Evolutionary conservation across 2,888 invertebrate genomes (phyloP).

Genomic region (Drosophila cognata): DNA sequence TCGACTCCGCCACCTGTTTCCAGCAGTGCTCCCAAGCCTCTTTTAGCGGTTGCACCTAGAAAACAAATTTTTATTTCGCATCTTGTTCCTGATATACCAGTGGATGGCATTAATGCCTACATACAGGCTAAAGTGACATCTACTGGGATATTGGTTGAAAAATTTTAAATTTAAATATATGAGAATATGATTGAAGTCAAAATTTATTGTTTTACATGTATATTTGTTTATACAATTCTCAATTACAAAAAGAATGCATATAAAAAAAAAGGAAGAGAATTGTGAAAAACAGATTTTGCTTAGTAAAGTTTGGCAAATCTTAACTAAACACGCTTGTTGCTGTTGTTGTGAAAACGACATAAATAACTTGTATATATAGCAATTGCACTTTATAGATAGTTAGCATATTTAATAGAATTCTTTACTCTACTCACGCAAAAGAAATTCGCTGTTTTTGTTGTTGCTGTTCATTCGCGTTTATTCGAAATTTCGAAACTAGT

Average conservation of each 20-base stretch:
- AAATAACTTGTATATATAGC: neutral
- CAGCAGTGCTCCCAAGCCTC: too few relatives aligned
- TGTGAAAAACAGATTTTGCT: neutral
- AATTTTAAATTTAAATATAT: neutral
- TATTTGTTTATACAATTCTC: conserved; percentile 52
- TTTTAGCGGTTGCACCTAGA: too few relatives aligned
- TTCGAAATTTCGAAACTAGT: conserved; percentile 5
- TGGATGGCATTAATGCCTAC: too few relatives aligned
- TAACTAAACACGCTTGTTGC: neutral
- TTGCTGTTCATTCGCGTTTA: neutral
- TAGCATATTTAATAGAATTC: neutral
- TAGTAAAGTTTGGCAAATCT: conserved; percentile 3
- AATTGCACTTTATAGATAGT: conserved; percentile 12
- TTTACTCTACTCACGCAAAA: neutral
- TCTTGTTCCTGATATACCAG: too few relatives aligned
- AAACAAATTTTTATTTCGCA: too few relatives aligned
- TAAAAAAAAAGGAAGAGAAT: conserved; percentile 29
- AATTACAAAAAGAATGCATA: conserved; percentile 60
- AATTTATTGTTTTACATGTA: conserved; percentile 1
- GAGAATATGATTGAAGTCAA: neutral
- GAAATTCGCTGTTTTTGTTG: neutral
- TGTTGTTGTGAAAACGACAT: neutral
- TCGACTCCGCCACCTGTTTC: too few relatives aligned
- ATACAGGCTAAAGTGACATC: too few relatives aligned
- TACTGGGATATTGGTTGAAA: too few relatives aligned